Conservation (phyloP, 2,888 invertebrate species). For the Meandrusa payeni region DNA sequence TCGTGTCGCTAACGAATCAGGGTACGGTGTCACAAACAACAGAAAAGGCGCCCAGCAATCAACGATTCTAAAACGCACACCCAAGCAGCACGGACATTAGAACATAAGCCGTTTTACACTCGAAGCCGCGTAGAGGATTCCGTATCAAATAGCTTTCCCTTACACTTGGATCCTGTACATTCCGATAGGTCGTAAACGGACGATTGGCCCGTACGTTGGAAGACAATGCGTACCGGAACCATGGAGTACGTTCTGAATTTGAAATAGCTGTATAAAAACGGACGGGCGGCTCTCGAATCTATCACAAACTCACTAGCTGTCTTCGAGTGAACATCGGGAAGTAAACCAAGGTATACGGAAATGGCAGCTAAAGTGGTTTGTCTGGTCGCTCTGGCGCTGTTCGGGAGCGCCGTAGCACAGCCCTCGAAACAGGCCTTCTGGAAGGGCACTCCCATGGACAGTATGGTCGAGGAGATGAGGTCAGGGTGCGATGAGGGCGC, state of each 20-base stretch:
- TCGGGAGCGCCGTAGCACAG: constrained; percentile 82
- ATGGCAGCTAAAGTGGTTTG: constrained; percentile 73
- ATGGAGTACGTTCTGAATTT: constrained; percentile 69
- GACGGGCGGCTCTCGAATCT: constrained; percentile 67
- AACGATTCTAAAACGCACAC: constrained; percentile 51
- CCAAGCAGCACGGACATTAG: constrained; percentile 36
- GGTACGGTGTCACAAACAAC: constrained; percentile 78
- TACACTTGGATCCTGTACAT: constrained; percentile 51
- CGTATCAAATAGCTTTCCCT: constrained; percentile 79
- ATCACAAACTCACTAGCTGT: constrained; percentile 71
- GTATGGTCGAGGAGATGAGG: constrained; percentile 88
- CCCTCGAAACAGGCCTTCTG: constrained; percentile 84
- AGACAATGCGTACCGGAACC: constrained; percentile 76
- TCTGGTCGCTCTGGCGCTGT: constrained; percentile 72
- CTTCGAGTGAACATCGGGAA: constrained; percentile 65
- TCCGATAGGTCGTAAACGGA: constrained; percentile 62
- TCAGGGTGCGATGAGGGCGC: constrained; percentile 87
- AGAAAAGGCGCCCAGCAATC: constrained; percentile 61
- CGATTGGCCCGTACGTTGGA: constrained; percentile 52
- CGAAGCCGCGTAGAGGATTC: constrained; percentile 52
- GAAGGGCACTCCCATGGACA: constrained; percentile 86
- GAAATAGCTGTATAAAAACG: constrained; percentile 81
- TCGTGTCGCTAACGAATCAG: constrained; percentile 61
- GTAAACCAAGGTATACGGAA: constrained; percentile 49
- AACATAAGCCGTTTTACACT: constrained; percentile 59